Base-by-base conservation (phyloP, 2,888 invertebrate genomes). In the Brachyptera risi region DNA sequence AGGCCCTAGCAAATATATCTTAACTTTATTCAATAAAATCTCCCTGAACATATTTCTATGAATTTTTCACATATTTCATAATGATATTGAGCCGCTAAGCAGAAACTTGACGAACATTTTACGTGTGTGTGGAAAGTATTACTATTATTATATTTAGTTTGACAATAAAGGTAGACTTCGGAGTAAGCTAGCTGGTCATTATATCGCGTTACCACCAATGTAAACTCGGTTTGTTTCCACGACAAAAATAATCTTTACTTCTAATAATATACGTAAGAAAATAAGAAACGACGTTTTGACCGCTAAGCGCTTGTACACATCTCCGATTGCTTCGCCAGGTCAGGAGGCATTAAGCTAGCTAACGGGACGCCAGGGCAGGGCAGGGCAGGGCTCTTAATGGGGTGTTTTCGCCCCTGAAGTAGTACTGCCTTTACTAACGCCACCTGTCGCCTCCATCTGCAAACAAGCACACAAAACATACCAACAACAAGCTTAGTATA, bases 301-400 rank as follows among this genome's bases (percentile, higher is more conserved):
- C 50, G 50, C 24, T 51, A 26, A 26, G 26, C 50, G 50, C 50
- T 49, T 21, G n/a, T n/a, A n/a, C n/a, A n/a, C n/a, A n/a, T n/a
- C n/a, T n/a, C n/a, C n/a, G n/a, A n/a, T n/a, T n/a, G n/a, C n/a
- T n/a, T n/a, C n/a, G n/a, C n/a, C n/a, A n/a, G n/a, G n/a, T n/a
- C n/a, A n/a, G n/a, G n/a, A n/a, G n/a, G n/a, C n/a, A n/a, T n/a
- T n/a, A n/a, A n/a, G n/a, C n/a, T n/a, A n/a, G 23, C 49, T 21
- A 49, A 21, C 47, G 3, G 47, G 3, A 17, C 38, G 38, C n/a
- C 38, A 9, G 38, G 38, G n/a, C 23, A 23, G 49, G 50, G 7
- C 42, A 15, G 27, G 31, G 17, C 50, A 15, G 24, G 26, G 31
- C 27, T 23, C 31, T 51, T 51, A 51, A 4, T n/a, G 50, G 50